Evolutionary conservation across 1,140 invertebrate genomes (phyloP), one percentile per base, ranked within the genome.

Genomic region (Brachionus koreanus): DNA sequence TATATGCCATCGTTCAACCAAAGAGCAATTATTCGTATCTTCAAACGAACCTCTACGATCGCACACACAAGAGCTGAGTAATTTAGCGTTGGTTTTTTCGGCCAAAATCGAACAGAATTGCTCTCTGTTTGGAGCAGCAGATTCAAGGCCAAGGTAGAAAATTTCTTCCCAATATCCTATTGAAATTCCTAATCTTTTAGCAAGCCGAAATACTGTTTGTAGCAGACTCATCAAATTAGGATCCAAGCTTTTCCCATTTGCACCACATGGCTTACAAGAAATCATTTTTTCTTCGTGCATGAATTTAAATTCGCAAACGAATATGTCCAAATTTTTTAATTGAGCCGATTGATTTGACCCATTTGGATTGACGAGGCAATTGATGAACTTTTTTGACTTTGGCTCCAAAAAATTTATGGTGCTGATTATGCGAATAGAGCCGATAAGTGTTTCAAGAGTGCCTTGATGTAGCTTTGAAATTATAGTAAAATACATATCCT

Each of bases 121-220:
- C 25, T 79, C 76, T 1, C 76, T 23, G 33, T 79, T 79, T 13
- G 76, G 76, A 12, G 39, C 76, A 13, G 76, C 33, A 3, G 35
- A 37, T 39, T 65, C 61, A 9, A 79, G 37, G 39, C 35, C 19
- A 25, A 79, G 16, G 43, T 79, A 79, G n/a, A 79, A 61, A 49
- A 61, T 79, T 5, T 79, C 76, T n/a, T 79, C 76, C 76, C 76
- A 79, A 65, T 79, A 79, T 19, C 76, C 61, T 13, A 49, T 79
- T 25, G 76, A 19, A 23, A 79, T 79, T 13, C 76, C 76, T 23
- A 65, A 33, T 25, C 19, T 33, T 43, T 79, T 79, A 13, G 76
- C 76, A 6, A 61, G 3, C 12, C n/a, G 16, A 10, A 79, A 39
- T 37, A 79, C 19, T 25, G 42, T 16, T 35, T 74, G 19, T 16